Evolutionary conservation across 92 coral and sea anemone species (phyloP).

Genomic region (Parazoanthus atlanticus): DNA sequence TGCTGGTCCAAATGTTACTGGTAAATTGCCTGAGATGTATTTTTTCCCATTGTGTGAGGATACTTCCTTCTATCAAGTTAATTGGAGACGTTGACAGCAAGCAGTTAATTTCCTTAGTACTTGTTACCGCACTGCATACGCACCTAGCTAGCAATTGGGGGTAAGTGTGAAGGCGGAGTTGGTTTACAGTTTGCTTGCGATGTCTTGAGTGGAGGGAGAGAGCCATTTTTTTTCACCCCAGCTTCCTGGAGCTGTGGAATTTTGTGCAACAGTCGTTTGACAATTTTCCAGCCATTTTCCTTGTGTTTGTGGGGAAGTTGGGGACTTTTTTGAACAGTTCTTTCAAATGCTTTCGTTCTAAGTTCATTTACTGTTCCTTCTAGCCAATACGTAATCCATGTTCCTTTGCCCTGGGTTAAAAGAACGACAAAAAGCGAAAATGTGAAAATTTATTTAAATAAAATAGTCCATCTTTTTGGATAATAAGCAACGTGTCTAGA

Average conservation of each 20-base stretch:
- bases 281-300: conserved; percentile 65
- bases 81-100: neutral
- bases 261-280: conserved; percentile 74
- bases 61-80: too few relatives aligned
- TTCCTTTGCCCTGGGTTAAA: conserved; percentile 77
- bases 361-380: conserved; percentile 63
- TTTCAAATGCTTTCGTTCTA: conserved; percentile 42
- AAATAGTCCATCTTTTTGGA: neutral
- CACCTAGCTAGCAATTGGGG: conserved; percentile 28
- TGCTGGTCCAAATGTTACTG: too few relatives aligned
- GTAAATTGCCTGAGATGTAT: too few relatives aligned
- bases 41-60: too few relatives aligned
- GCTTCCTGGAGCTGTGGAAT: conserved; percentile 51
- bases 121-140: neutral
- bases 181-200: neutral
- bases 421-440: neutral
- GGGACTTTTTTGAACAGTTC: conserved; percentile 45
- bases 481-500: neutral
- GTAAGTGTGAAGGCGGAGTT: conserved; percentile 13
- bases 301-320: conserved; percentile 28
- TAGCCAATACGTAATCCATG: conserved; percentile 86
- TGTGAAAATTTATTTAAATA: neutral
- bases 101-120: neutral
- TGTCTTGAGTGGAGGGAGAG: conserved; percentile 51
- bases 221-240: conserved; percentile 44